These are phyloP conservation scores for Macroteleia sp. DNA, from an alignment of 2,888 invertebrate genomes.

Conservation along the genomic window DNA sequence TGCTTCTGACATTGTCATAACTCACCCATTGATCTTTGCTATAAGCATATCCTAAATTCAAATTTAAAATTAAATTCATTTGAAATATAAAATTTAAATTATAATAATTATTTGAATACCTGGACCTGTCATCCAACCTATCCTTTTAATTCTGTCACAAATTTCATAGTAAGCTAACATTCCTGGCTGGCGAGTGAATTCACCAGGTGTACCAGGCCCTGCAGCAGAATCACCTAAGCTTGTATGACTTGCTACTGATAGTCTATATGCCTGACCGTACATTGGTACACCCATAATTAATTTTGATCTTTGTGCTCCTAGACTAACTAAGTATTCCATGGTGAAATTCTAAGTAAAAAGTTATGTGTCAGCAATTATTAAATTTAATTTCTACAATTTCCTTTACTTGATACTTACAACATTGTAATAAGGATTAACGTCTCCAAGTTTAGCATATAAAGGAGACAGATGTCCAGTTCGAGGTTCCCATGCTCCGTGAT, in stretches of 20 bases:
- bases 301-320: conserved; percentile 91
- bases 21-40: conserved; percentile 94
- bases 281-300: conserved; percentile 92
- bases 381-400: too few species aligned
- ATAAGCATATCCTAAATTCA: conserved; percentile 88
- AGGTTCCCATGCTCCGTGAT: conserved; percentile 95
- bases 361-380: too few species aligned
- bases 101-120: too few species aligned
- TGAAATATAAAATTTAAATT: too few species aligned
- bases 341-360: conserved; percentile 95
- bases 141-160: conserved; percentile 86
- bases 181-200: conserved; percentile 93
- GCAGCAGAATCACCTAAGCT: conserved; percentile 87
- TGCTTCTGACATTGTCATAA: conserved; percentile 92
- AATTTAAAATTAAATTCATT: too few species aligned
- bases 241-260: conserved; percentile 84
- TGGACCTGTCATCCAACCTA: conserved; percentile 73
- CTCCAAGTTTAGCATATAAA: conserved; percentile 87
- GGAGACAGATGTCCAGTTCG: conserved; percentile 93
- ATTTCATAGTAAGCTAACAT: conserved; percentile 95
- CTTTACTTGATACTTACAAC: conserved; percentile 88
- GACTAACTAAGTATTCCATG: conserved; percentile 89
- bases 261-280: conserved; percentile 93
- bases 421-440: conserved; percentile 90
- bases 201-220: conserved; percentile 92